Base-by-base conservation (phyloP, 2,113 vertebrate species). In the Tiliqua scincoides region DNA sequence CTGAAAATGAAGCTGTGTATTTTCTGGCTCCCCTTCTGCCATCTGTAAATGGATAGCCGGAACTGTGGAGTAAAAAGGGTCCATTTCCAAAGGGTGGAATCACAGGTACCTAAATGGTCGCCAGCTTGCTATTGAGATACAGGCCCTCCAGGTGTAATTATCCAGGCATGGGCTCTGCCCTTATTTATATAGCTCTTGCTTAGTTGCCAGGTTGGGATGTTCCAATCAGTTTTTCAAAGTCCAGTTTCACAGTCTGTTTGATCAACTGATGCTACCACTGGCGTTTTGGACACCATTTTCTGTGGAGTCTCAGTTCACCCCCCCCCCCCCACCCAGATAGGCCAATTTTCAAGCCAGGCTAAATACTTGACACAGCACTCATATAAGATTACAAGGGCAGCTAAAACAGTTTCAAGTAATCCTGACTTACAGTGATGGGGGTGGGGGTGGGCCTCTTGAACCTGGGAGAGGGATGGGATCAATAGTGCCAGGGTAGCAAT, bases 31-130 rank as follows among this genome's bases (percentile, higher is more conserved):
- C 0, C 1, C 18, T 61, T 81, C 72, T 32, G 73, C 25, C 83
- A 43, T 80, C 83, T 59, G 43, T 0, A 86, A n/a, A 57, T 0
- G 2, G 74, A 37, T 59, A 23, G 14, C 54, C 83, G 43, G 85
- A 82, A 84, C 17, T 0, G 8, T 0, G 0, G 37, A 3, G 37
- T 52, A 23, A 0, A 57, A 11, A 30, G 6, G 20, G 4, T 17
- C 67, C 9, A 6, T 25, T 77, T 85, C 43, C 40, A 85, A 37
- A 85, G 40, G 48, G 14, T n/a, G 27, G 27, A 77, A 35, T 77
- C 9, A 35, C 62, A 77, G 40, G 40, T 54, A n/a, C 10, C 72
- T 77, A 77, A 67, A 84, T 37, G n/a, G 54, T n/a, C 27, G 54
- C n/a, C 54, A 40, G 21, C 11, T 57, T 85, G 57, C n/a, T 15